Base-by-base conservation (phyloP, 2,113 vertebrate species). In the Aix galericulata region DNA sequence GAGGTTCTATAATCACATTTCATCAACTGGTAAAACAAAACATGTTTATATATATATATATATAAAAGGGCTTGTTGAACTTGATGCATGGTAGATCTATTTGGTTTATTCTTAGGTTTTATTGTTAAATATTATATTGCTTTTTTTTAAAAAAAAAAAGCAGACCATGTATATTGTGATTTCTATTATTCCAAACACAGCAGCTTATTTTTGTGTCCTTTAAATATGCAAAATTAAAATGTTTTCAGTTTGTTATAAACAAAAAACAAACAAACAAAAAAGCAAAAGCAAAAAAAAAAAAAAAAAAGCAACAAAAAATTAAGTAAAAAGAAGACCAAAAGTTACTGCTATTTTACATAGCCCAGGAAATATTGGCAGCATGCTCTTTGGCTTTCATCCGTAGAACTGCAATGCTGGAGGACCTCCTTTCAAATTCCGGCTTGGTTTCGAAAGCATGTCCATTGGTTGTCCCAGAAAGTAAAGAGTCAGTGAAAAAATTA, bases 321-420 rank as follows among this genome's bases (percentile, higher is more conserved):
- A n/a, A 55, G 9, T 50, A 42, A 17, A 77, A 75, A 50, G 38
- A 1, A 77, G 78, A 63, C 10, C 20, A 82, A 58, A 88, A 26
- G 29, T 67, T 90, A 95, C 89, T 97, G 89, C 85, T 95, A 83
- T 96, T 97, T 99, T 99, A 99, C 98, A 99, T 99, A 95, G 99
- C 98, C 99, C 99, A 99, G 82, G 99, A 99, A 97, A 99, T 99
- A 98, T 99, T 99, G 94, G 99, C 99, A 60, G 99, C 95, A 88
- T 99, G 99, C 97, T 99, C 99, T 96, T 99, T 99, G 96, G 99
- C 99, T 97, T 99, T 99, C 99, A 99, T 99, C 96, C 99, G 98
- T 97, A 99, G 98, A 94, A 99, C 99, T 11, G 99, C 99, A 42
- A 99, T 99, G 96, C 99, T 99, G 96, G 99, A 99, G 38, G 99